phyloP scores from a whole-genome alignment of 2,113 vertebrate species.

The Pollachius pollachius region DNA sequence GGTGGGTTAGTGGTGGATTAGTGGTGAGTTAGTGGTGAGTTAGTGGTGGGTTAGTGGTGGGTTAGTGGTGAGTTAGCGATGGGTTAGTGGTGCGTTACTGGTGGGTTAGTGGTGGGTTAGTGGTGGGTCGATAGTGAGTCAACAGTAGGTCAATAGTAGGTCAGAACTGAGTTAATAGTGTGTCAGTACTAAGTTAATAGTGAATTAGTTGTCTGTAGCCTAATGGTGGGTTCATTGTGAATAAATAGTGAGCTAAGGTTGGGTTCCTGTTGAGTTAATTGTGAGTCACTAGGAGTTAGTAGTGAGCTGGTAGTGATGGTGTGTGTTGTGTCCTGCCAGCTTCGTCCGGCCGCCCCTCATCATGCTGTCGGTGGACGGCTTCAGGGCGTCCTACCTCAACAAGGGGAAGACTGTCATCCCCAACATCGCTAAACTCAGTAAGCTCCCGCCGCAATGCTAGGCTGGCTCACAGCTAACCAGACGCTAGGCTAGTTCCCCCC shows the following conservation, averaged over 20 bases:
- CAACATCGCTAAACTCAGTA: constrained; percentile 95
- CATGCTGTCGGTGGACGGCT: constrained; percentile 95
- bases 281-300: background rate
- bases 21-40: background rate
- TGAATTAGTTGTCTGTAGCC: background rate
- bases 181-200: background rate
- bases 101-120: too few relatives aligned
- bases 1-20: background rate
- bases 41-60: background rate
- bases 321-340: constrained; percentile 57
- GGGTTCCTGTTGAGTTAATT: background rate
- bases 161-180: background rate
- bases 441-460: constrained; percentile 33
- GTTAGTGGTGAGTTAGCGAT: background rate
- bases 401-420: constrained; percentile 89
- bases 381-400: constrained; percentile 92
- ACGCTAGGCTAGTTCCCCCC: too few relatives aligned
- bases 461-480: too few relatives aligned
- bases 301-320: background rate
- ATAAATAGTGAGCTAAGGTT: background rate
- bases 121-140: background rate
- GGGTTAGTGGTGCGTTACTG: too few relatives aligned
- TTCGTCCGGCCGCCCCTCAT: constrained; percentile 92
- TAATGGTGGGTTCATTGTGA: background rate
- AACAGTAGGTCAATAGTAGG: background rate